A percentile compares a stretch with the other conserved stretches of the same genome.
These are phyloP conservation scores for Eupithecia tripunctaria DNA, from an alignment of 2,888 invertebrate species.

Conservation along the genomic window DNA sequence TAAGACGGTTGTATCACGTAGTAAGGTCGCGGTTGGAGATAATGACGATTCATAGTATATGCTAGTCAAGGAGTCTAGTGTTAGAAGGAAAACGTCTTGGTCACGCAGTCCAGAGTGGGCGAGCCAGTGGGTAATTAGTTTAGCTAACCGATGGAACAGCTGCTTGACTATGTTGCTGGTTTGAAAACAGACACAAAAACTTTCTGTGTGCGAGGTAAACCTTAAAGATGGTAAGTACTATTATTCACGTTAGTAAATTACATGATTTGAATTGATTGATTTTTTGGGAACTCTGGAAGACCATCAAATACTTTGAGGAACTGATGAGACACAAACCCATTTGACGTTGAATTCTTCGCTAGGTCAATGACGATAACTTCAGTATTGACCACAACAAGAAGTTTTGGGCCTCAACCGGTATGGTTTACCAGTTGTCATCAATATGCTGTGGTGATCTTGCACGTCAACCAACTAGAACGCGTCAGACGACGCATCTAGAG, in stretches of 20 bases:
- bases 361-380: not conserved
- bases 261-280: not conserved
- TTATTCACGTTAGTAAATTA: not conserved
- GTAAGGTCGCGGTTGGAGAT: slow-evolving; percentile 53
- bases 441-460: slow-evolving; percentile 49
- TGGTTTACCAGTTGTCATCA: slow-evolving; percentile 6
- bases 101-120: slow-evolving; percentile 65
- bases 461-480: slow-evolving; percentile 68
- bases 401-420: not conserved
- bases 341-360: not conserved
- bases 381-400: not conserved
- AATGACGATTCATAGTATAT: slow-evolving; percentile 56
- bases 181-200: not conserved
- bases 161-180: slow-evolving; percentile 8
- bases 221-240: not conserved
- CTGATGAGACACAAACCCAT: not conserved
- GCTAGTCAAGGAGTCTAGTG: slow-evolving; percentile 60
- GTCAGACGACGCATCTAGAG: slow-evolving; percentile 56
- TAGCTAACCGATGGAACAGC: slow-evolving; percentile 32
- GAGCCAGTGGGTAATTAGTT: slow-evolving; percentile 69
- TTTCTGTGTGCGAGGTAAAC: not conserved
- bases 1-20: slow-evolving; percentile 46
- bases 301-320: not conserved
- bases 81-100: slow-evolving; percentile 59
- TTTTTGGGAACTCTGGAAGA: not conserved